Evolutionary conservation across 1,140 invertebrate species (phyloP).

Genomic region (Diprion similis): DNA sequence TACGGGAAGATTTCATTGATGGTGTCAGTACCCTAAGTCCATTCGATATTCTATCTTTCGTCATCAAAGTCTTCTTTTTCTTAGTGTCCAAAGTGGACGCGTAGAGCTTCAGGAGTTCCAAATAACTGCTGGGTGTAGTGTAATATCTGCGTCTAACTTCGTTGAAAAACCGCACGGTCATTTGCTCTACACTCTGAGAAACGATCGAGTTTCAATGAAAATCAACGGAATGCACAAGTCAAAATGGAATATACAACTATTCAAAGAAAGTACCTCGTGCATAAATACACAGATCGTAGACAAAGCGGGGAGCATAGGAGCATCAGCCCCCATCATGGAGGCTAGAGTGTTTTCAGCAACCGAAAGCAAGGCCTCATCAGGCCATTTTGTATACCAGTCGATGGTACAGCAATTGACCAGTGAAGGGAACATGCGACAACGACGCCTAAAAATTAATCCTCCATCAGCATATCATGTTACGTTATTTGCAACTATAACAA

Average conservation of each 20-base stretch:
- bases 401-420: conserved; percentile 94
- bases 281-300: conserved; percentile 78
- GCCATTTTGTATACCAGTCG: conserved; percentile 93
- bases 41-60: conserved; percentile 77
- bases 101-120: conserved; percentile 86
- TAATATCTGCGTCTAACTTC: conserved; percentile 87
- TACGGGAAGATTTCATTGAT: not conserved
- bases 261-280: conserved; percentile 65
- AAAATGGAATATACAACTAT: conserved; percentile 17
- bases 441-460: conserved; percentile 57
- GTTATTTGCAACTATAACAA: too few relatives aligned
- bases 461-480: not conserved
- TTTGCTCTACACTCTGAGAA: conserved; percentile 75
- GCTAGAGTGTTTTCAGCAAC: conserved; percentile 72
- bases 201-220: conserved; percentile 29
- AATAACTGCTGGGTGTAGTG: conserved; percentile 88
- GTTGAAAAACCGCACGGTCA: conserved; percentile 76
- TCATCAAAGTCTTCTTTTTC: conserved; percentile 71
- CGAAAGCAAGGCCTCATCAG: conserved; percentile 83
- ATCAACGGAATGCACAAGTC: not conserved
- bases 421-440: conserved; percentile 88
- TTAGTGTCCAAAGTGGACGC: conserved; percentile 69
- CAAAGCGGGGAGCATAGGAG: conserved; percentile 62
- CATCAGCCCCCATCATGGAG: conserved; percentile 54
- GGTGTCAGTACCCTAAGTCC: conserved; percentile 68